phyloP scores from a whole-genome alignment of 2,797 vertebrate species.

The Alauda arvensis region DNA sequence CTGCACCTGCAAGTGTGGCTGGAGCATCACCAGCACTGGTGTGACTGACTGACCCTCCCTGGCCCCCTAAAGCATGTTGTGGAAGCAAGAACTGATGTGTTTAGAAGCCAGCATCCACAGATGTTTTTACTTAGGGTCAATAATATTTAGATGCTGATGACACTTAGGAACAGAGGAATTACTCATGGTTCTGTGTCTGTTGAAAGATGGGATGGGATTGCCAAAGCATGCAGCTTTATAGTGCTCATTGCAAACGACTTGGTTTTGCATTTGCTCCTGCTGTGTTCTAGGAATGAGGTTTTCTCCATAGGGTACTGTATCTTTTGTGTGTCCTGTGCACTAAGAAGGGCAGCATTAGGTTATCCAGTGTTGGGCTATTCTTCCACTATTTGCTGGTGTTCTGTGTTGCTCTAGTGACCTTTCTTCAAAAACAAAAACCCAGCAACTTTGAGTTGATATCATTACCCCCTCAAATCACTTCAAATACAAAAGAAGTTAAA shows the following conservation, averaged over 20 bases:
- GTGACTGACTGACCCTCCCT: background rate
- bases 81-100: background rate
- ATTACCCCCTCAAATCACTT: background rate
- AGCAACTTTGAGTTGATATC: background rate
- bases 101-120: background rate
- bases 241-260: background rate
- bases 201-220: background rate
- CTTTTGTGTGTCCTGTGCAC: background rate
- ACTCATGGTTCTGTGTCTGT: background rate
- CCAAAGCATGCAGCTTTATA: background rate
- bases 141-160: background rate
- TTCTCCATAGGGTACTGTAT: background rate
- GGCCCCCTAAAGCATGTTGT: accelerated
- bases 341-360: background rate
- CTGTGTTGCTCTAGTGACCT: background rate
- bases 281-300: background rate
- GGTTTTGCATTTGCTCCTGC: background rate
- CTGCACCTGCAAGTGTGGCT: background rate
- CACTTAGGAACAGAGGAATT: background rate
- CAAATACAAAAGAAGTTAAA: background rate
- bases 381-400: background rate
- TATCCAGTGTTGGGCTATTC: background rate
- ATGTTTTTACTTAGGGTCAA: background rate
- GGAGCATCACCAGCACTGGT: accelerated
- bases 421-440: background rate